Percentiles rank a stretch among this genome's conserved stretches.
Conservation (phyloP, 30 jellyfish, hydroid and myxozoan species). For the Hydractinia echinata region DNA sequence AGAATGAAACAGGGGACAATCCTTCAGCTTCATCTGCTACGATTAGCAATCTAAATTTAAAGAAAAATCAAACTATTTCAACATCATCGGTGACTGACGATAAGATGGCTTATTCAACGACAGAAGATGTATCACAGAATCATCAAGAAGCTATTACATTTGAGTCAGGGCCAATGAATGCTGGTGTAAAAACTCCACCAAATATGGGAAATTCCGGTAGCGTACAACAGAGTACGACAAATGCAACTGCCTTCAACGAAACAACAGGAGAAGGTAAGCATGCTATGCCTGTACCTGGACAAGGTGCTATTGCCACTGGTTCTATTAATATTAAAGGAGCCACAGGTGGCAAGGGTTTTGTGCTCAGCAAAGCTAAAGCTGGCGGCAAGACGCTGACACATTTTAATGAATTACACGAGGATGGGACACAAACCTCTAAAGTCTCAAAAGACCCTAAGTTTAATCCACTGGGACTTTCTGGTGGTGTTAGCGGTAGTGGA, state of each 20-base stretch:
- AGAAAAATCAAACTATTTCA: slow-evolving; percentile 33
- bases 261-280: slow-evolving; percentile 73
- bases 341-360: slow-evolving; percentile 70
- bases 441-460: slow-evolving; percentile 17
- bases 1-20: slow-evolving; percentile 59
- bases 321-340: slow-evolving; percentile 66
- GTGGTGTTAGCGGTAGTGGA: slow-evolving; percentile 35
- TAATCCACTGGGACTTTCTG: slow-evolving; percentile 25
- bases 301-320: slow-evolving; percentile 74
- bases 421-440: slow-evolving; percentile 33
- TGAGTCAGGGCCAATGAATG: slow-evolving; percentile 50
- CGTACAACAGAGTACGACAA: slow-evolving; percentile 30
- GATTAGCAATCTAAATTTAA: slow-evolving; percentile 32
- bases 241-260: slow-evolving; percentile 39
- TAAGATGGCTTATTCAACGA: slow-evolving; percentile 34
- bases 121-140: slow-evolving; percentile 38
- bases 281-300: slow-evolving; percentile 86
- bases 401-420: slow-evolving; percentile 17
- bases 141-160: slow-evolving; percentile 48
- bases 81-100: slow-evolving; percentile 53
- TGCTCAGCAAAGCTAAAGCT: slow-evolving; percentile 81
- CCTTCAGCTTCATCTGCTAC: slow-evolving; percentile 42
- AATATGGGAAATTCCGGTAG: slow-evolving; percentile 9
- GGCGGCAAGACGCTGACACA: slow-evolving; percentile 60
- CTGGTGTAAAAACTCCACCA: slow-evolving; percentile 23